These are phyloP conservation scores for Hyla sarda DNA, from an alignment of 2,113 vertebrate genomes.

Conservation along the genomic window DNA sequence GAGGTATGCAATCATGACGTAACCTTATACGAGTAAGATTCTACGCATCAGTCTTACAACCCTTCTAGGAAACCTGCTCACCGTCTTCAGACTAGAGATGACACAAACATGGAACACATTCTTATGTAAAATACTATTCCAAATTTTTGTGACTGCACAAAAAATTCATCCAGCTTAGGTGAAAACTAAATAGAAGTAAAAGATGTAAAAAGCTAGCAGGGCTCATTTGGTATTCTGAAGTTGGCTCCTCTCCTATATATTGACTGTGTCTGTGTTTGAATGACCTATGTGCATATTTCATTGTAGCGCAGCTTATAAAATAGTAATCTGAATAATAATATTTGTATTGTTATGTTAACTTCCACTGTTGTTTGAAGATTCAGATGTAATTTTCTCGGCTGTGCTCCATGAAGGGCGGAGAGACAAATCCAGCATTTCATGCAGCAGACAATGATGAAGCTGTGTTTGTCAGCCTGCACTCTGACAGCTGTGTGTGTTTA, in stretches of 20 bases:
- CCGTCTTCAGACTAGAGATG: conserved; percentile 23
- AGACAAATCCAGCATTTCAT: conserved; percentile 41
- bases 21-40: too few relatives aligned
- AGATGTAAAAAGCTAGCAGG: background rate
- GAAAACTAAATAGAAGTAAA: background rate
- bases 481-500: conserved; percentile 60
- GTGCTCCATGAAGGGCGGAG: conserved; percentile 49
- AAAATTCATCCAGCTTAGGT: background rate
- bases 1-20: too few relatives aligned
- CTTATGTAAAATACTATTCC: background rate
- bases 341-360: conserved; percentile 55
- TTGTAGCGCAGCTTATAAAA: conserved; percentile 32
- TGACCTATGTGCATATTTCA: conserved; percentile 27
- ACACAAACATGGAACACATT: background rate
- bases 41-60: too few relatives aligned
- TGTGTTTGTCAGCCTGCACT: conserved; percentile 55
- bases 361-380: conserved; percentile 47
- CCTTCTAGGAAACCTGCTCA: background rate
- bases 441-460: conserved; percentile 58
- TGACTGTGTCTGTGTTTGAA: conserved; percentile 14
- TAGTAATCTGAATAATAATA: conserved; percentile 57
- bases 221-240: background rate
- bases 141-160: background rate
- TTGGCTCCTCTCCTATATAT: conserved; percentile 17
- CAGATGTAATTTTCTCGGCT: conserved; percentile 44